Evolutionary conservation across 2,113 vertebrate species (phyloP).

Genomic region (Tretioscincus oriximinensis): DNA sequence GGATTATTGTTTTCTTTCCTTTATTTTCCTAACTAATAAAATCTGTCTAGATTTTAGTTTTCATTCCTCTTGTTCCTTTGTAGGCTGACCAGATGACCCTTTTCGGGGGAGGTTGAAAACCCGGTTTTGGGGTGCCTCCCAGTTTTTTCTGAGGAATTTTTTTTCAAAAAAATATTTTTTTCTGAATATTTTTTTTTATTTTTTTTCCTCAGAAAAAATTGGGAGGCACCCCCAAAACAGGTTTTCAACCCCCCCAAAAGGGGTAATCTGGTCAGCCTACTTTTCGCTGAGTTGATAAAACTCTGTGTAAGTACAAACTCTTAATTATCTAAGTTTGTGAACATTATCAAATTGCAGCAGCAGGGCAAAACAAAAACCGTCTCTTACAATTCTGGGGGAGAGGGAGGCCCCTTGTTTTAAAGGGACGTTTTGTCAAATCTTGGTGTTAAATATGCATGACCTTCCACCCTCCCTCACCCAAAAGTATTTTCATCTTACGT

Average conservation of each 20-base stretch:
- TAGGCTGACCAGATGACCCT: too few relatives aligned
- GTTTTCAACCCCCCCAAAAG: too few relatives aligned
- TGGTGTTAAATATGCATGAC: slow-evolving; percentile 53
- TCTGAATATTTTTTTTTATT: too few relatives aligned
- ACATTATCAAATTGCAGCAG: slow-evolving; percentile 26
- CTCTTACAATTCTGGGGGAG: slow-evolving; percentile 25
- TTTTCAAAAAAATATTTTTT: too few relatives aligned
- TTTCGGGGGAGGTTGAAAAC: too few relatives aligned
- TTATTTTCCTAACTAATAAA: background rate
- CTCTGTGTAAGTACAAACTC: too few relatives aligned
- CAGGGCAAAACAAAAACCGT: background rate
- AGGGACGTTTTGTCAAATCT: slow-evolving; percentile 43
- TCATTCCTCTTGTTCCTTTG: background rate
- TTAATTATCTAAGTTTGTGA: background rate
- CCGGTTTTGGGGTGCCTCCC: too few relatives aligned
- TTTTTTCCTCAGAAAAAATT: too few relatives aligned
- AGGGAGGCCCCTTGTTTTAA: slow-evolving; percentile 16
- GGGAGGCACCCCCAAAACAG: too few relatives aligned
- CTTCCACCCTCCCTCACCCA: slow-evolving; percentile 8
- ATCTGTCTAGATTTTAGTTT: background rate
- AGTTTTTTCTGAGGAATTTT: too few relatives aligned
- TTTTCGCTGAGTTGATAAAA: too few relatives aligned
- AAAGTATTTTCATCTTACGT: slow-evolving; percentile 60
- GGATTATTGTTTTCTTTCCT: background rate
- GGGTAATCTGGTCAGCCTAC: too few relatives aligned